phyloP scores from a whole-genome alignment of 2,113 vertebrate genomes.

The Pitta sordida region DNA sequence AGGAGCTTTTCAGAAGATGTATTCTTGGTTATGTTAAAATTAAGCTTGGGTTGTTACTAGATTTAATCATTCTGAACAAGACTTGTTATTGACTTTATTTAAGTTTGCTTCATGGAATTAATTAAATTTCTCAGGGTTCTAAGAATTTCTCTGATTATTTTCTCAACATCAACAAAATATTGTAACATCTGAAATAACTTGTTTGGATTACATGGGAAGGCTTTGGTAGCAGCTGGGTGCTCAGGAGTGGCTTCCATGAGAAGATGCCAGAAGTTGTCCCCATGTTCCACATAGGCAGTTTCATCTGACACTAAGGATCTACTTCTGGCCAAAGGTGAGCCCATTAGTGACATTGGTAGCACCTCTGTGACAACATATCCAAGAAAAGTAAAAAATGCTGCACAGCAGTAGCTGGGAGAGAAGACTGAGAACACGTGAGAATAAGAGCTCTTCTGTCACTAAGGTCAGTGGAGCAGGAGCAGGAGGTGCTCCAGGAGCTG shows the following conservation, averaged over 20 bases:
- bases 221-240: background rate
- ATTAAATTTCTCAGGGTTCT: background rate
- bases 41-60: background rate
- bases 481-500: rapidly evolving
- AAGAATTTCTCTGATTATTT: background rate
- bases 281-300: background rate
- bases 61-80: background rate
- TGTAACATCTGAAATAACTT: background rate
- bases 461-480: too few relatives aligned
- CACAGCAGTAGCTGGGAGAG: background rate
- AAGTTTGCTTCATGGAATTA: background rate
- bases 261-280: background rate
- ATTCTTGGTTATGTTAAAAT: background rate
- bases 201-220: background rate
- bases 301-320: background rate
- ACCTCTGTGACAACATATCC: background rate
- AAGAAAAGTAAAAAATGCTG: background rate
- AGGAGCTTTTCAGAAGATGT: background rate
- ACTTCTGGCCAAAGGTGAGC: background rate
- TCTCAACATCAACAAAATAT: background rate
- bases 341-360: background rate
- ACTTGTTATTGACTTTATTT: background rate
- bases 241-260: background rate
- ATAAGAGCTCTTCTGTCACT: background rate
- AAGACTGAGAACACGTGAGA: background rate